Percentiles rank a stretch among this genome's conserved stretches.
Evolutionary conservation across 1,140 invertebrate species (phyloP).

Genomic region (Hormaphis cornu): DNA sequence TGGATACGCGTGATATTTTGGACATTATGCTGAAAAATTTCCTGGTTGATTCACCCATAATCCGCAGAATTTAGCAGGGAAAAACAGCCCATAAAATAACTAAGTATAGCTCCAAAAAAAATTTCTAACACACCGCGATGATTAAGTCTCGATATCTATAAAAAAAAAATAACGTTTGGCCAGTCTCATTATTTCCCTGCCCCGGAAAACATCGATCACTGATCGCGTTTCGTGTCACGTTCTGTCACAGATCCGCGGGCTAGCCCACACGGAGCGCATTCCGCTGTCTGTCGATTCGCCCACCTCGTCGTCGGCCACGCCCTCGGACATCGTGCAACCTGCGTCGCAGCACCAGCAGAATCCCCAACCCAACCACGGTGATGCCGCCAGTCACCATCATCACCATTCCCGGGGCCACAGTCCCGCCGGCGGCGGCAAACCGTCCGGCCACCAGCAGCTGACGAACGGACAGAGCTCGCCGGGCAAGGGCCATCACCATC

Average conservation of each 20-base stretch:
- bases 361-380: slow-evolving; percentile 47
- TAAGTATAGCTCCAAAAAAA: too few species aligned
- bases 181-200: too few species aligned
- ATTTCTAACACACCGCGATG: too few species aligned
- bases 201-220: background rate
- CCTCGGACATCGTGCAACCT: background rate
- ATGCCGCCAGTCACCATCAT: background rate
- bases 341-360: slow-evolving; percentile 46
- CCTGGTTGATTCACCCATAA: too few species aligned
- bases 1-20: too few species aligned
- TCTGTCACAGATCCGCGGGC: slow-evolving; percentile 51
- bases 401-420: background rate
- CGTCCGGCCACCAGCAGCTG: background rate
- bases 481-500: slow-evolving; percentile 14
- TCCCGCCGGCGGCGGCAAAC: background rate
- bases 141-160: too few species aligned
- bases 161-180: too few species aligned
- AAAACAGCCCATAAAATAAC: too few species aligned
- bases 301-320: slow-evolving; percentile 11
- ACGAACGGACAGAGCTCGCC: slow-evolving; percentile 12
- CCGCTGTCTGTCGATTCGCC: slow-evolving; percentile 35
- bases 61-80: too few species aligned
- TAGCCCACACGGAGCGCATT: slow-evolving; percentile 57
- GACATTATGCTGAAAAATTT: too few species aligned
- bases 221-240: background rate